phyloP scores from a whole-genome alignment of 2,888 invertebrate genomes.

The Tyria jacobaeae region DNA sequence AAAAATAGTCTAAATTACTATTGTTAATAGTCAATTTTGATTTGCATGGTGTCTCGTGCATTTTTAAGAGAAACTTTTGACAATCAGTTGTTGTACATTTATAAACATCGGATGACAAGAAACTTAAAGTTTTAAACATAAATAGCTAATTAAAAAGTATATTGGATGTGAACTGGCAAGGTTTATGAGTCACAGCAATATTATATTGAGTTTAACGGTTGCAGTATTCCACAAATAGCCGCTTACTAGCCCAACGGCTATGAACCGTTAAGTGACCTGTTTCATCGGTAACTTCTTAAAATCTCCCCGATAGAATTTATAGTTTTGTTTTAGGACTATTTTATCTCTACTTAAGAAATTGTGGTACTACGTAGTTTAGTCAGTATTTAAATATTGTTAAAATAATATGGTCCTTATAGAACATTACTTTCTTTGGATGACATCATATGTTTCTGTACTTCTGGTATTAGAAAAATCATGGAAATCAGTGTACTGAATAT shows the following conservation, averaged over 20 bases:
- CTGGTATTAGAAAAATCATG: too few relatives aligned
- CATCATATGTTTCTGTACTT: too few relatives aligned
- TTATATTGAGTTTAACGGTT: constrained; percentile 22
- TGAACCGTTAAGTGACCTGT: constrained; percentile 24
- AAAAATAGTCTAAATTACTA: too few relatives aligned
- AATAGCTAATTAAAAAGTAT: background rate
- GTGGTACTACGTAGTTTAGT: background rate
- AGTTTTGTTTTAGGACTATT: constrained; percentile 12
- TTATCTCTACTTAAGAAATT: background rate
- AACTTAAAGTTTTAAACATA: background rate
- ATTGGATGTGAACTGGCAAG: constrained; percentile 7
- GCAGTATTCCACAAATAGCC: constrained; percentile 24
- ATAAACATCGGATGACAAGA: background rate
- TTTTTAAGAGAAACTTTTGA: background rate
- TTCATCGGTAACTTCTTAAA: constrained; percentile 19
- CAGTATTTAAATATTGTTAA: background rate
- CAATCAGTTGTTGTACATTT: background rate
- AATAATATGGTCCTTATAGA: too few relatives aligned
- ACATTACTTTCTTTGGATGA: too few relatives aligned
- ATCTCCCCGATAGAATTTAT: constrained; percentile 16
- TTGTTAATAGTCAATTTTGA: too few relatives aligned
- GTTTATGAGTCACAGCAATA: constrained; percentile 13
- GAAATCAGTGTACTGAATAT: too few relatives aligned
- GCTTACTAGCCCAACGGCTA: constrained; percentile 16
- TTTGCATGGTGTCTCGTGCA: background rate